These are phyloP conservation scores for Pseudorectes ferrugineus DNA, from an alignment of 2,113 vertebrate genomes.

Conservation along the genomic window DNA sequence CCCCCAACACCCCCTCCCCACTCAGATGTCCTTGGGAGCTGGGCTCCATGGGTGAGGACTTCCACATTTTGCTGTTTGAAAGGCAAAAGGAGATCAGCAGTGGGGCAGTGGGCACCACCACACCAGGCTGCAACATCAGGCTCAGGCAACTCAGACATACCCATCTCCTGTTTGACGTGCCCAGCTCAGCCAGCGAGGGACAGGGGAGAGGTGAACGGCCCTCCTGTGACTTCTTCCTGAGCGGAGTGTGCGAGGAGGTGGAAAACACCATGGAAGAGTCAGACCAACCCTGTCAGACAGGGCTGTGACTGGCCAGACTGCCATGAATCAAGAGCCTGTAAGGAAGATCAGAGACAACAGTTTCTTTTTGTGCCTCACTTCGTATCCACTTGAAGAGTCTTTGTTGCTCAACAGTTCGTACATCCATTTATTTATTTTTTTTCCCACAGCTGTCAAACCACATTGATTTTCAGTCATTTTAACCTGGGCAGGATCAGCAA, in stretches of 20 bases:
- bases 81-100: not conserved
- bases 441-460: conserved; percentile 55
- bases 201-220: accelerated
- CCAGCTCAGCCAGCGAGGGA: not conserved
- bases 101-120: not conserved
- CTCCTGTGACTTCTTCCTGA: not conserved
- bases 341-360: not conserved
- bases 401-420: not conserved
- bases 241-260: accelerated
- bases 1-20: not conserved
- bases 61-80: not conserved
- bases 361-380: not conserved
- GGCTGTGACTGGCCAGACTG: not conserved
- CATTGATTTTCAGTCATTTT: conserved; percentile 73
- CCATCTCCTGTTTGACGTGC: not conserved
- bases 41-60: not conserved
- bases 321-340: not conserved
- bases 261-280: not conserved
- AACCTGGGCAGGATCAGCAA: conserved; percentile 58
- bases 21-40: not conserved
- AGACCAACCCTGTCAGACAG: not conserved
- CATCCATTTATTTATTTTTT: not conserved
- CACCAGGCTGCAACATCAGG: not conserved
- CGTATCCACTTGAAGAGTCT: not conserved
- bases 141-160: accelerated